Evolutionary conservation across 2,888 invertebrate genomes (phyloP), one percentile per base, ranked within the genome.

Genomic region (Lasioglossum calceatum): DNA sequence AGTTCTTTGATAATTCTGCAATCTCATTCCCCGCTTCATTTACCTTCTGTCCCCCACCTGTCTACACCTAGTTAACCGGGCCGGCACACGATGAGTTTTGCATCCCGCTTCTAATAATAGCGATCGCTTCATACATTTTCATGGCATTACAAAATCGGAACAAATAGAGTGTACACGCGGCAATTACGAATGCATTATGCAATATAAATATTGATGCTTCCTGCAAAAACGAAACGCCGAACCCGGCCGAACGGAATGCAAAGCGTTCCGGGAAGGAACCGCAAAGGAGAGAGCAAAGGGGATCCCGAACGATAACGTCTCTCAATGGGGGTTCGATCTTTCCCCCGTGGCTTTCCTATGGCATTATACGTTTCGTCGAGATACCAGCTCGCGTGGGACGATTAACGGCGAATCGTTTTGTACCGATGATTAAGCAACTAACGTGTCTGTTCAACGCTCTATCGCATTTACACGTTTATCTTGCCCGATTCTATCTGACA

Each of bases 121-220:
- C 93, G 90, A 93, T 92, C 90, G 93, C 93, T 94, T 95, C 95
- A 95, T 95, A 95, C 94, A 95, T 95, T 95, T 95, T 95, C 95
- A 95, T 95, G 95, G 92, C 92, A 93, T 94, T 94, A 94, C 94
- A 95, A 94, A 95, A 95, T 95, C 94, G 93, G 93, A 94, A 95
- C 94, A 95, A 95, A 95, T 95, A 94, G 94, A 95, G 94, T 94
- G 94, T 94, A 94, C 94, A 94, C 93, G 94, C 93, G 94, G 93
- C 94, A 95, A 95, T 95, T 94, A 94, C 93, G 93, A 93, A 95
- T 95, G 94, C 94, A 95, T 95, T 95, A 95, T 95, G 94, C 95
- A 93, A 93, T 94, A 95, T 95, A 95, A 95, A 95, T 95, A 95
- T 95, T 95, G 94, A 95, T 95, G 95, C 93, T 94, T 94, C 93